A percentile compares a stretch with the other conserved stretches of the same genome.
These are phyloP conservation scores for Pitta sordida DNA, from an alignment of 2,113 vertebrate genomes.

Conservation along the genomic window DNA sequence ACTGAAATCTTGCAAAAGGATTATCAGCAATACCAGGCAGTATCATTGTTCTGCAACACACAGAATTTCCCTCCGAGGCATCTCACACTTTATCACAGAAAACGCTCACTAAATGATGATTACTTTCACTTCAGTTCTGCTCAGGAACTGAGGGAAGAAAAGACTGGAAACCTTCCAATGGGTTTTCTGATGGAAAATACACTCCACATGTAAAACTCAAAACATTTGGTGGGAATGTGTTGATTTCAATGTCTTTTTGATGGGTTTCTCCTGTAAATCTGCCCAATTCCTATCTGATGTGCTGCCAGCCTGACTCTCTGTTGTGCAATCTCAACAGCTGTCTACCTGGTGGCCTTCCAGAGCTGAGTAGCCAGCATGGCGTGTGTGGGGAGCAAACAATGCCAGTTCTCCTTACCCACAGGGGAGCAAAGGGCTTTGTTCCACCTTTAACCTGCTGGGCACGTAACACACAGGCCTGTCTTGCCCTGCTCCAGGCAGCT, in stretches of 20 bases:
- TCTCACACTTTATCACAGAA: not conserved
- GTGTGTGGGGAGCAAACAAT: not conserved
- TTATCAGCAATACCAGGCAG: not conserved
- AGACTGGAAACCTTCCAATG: not conserved
- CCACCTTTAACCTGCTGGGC: not conserved
- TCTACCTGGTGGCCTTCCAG: constrained; percentile 40
- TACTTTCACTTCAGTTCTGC: constrained; percentile 20
- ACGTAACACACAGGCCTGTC: rapidly evolving
- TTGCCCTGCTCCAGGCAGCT: not conserved
- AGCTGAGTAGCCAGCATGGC: rapidly evolving
- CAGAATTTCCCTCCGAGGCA: constrained; percentile 14
- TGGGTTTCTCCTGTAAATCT: not conserved
- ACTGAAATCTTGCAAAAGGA: not conserved
- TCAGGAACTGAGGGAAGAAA: not conserved
- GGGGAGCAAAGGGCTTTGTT: not conserved
- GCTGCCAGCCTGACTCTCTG: not conserved
- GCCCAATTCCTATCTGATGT: not conserved
- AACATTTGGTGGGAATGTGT: not conserved
- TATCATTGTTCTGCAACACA: constrained; percentile 5
- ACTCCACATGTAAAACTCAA: constrained; percentile 14
- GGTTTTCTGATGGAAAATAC: constrained; percentile 28
- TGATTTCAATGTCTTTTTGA: constrained; percentile 7
- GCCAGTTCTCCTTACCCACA: not conserved
- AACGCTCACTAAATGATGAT: not conserved
- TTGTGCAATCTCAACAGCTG: not conserved